phyloP scores from a whole-genome alignment of 1,140 invertebrate species.

The Choristoneura fumiferana region DNA sequence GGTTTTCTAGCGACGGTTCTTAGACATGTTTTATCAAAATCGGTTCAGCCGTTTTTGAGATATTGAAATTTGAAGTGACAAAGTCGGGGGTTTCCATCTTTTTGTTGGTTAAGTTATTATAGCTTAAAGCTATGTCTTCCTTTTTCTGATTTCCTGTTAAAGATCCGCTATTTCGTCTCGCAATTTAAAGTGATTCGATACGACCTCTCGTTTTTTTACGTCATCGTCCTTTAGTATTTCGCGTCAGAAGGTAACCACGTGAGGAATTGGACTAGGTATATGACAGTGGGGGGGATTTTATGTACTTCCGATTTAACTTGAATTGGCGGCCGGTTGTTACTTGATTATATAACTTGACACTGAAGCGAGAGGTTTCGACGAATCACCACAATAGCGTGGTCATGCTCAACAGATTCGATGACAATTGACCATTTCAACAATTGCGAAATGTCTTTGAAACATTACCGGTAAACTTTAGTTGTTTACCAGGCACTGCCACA shows the following conservation, averaged over 20 bases:
- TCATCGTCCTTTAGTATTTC: background rate
- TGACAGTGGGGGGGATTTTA: background rate
- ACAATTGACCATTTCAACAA: constrained; percentile 31
- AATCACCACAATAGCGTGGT: constrained; percentile 43
- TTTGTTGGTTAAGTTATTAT: too few relatives aligned
- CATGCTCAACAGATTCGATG: constrained; percentile 39
- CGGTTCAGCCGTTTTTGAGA: too few relatives aligned
- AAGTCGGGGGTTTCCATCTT: too few relatives aligned
- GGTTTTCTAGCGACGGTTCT: too few relatives aligned
- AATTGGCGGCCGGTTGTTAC: constrained; percentile 1
- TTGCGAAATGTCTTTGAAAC: background rate
- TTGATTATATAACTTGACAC: constrained; percentile 25
- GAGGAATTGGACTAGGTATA: background rate
- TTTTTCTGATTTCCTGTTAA: constrained; percentile 4
- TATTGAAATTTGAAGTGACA: too few relatives aligned
- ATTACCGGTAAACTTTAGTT: background rate
- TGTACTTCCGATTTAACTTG: constrained; percentile 10
- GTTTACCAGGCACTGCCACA: background rate
- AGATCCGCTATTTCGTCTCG: background rate
- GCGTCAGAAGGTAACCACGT: constrained; percentile 13
- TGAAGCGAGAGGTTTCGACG: constrained; percentile 42
- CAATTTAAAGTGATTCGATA: too few relatives aligned
- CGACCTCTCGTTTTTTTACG: too few relatives aligned
- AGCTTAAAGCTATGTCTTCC: background rate
- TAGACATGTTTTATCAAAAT: too few relatives aligned